Conservation (phyloP, 64 coral and sea anemone species). For the Orbicella faveolata region DNA sequence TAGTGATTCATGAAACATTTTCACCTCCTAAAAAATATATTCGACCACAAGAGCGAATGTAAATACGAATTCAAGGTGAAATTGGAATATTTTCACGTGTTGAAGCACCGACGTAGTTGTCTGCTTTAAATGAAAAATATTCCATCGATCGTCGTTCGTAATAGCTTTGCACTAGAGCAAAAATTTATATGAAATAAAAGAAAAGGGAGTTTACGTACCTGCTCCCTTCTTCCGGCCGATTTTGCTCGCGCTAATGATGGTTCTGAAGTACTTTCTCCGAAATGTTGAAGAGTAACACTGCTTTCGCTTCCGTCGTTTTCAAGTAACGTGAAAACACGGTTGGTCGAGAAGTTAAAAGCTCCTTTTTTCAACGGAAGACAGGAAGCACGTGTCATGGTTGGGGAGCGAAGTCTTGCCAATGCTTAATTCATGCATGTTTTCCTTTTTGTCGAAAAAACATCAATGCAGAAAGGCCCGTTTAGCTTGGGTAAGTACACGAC, state of each 20-base stretch:
- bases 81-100: not conserved
- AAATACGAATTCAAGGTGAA: not conserved
- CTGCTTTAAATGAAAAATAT: not conserved
- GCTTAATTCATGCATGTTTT: slow-evolving; percentile 44
- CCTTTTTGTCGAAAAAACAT: not conserved
- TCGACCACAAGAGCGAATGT: not conserved
- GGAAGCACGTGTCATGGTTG: slow-evolving; percentile 7
- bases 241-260: not conserved
- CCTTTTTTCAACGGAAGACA: slow-evolving; percentile 35
- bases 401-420: not conserved
- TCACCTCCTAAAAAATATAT: not conserved
- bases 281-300: not conserved
- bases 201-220: not conserved
- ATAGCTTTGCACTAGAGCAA: not conserved
- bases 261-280: slow-evolving; percentile 15
- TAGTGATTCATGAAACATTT: not conserved
- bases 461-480: not conserved
- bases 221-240: not conserved
- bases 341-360: slow-evolving; percentile 27
- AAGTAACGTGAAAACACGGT: slow-evolving; percentile 19
- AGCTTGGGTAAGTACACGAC: slow-evolving; percentile 14
- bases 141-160: not conserved
- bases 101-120: not conserved
- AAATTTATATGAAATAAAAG: not conserved
- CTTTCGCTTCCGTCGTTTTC: slow-evolving; percentile 30